Conservation (phyloP, 2,888 invertebrate genomes). For the Polietes domitor region DNA sequence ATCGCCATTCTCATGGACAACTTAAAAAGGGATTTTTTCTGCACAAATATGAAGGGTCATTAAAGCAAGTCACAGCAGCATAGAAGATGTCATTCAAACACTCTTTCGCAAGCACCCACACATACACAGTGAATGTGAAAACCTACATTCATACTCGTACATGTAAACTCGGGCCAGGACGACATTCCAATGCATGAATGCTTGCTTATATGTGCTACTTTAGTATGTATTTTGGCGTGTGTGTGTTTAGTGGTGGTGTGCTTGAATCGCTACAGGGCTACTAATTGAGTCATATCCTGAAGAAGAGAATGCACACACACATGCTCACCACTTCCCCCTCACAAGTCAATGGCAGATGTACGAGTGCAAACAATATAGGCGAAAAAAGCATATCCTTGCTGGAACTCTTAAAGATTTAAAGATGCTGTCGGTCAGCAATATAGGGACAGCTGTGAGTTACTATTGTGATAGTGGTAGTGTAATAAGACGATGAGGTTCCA, state of each 20-base stretch:
- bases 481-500: no score
- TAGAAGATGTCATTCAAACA: constrained; percentile 51
- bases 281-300: constrained; percentile 61
- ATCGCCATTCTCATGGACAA: constrained; percentile 34
- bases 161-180: neutral
- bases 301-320: constrained; percentile 41
- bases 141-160: neutral
- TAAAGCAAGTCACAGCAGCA: constrained; percentile 59
- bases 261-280: constrained; percentile 33
- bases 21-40: constrained; percentile 33
- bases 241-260: constrained; percentile 17
- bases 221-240: no score
- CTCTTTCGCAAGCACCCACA: neutral
- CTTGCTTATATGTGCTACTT: no score
- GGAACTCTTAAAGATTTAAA: constrained; percentile 3
- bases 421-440: neutral
- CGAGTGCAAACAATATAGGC: neutral
- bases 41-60: constrained; percentile 63
- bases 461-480: no score
- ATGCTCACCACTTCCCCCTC: neutral
- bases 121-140: no score
- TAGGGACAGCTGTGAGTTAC: no score
- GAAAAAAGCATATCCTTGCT: no score
- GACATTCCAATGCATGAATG: neutral
- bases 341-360: constrained; percentile 37